Conservation (phyloP, 2,113 vertebrate genomes). For the Clarias batrachus region DNA sequence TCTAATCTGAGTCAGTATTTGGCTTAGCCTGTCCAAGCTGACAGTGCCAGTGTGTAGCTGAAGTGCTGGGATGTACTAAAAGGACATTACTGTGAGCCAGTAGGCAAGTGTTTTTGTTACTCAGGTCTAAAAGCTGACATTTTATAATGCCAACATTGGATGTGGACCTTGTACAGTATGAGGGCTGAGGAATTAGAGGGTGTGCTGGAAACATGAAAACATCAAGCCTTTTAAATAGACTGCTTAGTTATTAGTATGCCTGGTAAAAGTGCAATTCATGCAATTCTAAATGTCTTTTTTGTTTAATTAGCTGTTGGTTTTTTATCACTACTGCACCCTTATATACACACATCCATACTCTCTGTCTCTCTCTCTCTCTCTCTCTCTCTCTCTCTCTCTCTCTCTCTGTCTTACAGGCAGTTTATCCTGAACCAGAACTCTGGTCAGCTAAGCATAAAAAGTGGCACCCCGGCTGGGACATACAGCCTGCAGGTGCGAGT, state of each 20-base stretch:
- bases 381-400: not conserved
- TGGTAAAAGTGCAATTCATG: not conserved
- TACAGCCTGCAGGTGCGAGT: slow-evolving; percentile 82
- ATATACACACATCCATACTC: not conserved
- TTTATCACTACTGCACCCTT: not conserved
- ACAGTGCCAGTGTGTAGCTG: not conserved
- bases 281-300: not conserved
- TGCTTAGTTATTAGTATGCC: slow-evolving; percentile 17
- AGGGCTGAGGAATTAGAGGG: not conserved
- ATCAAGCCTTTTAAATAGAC: not conserved
- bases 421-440: slow-evolving; percentile 82
- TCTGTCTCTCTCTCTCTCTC: not conserved
- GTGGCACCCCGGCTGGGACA: slow-evolving; percentile 74
- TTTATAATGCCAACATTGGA: not conserved
- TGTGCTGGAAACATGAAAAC: not conserved
- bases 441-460: slow-evolving; percentile 79
- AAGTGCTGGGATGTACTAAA: not conserved
- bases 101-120: not conserved
- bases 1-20: not conserved
- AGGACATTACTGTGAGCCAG: not conserved
- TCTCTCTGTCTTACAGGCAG: slow-evolving; percentile 65
- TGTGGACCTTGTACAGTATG: not conserved
- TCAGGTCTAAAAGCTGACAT: not conserved
- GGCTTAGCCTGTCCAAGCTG: not conserved
- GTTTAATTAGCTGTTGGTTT: not conserved